Conservation (phyloP, 1,140 invertebrate species). For the Pomacea maculata region DNA sequence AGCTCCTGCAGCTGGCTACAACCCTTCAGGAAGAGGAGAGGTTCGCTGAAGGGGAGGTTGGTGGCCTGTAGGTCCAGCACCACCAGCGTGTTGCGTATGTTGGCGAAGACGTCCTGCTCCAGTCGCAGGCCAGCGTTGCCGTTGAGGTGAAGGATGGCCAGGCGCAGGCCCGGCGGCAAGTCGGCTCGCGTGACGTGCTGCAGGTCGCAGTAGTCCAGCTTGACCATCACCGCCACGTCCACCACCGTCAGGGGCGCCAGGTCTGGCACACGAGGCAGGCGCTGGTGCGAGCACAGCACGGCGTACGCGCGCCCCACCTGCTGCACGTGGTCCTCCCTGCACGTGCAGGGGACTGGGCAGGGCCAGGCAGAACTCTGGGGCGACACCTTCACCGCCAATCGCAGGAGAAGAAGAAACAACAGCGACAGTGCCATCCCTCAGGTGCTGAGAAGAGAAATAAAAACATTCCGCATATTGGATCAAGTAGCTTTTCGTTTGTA, state of each 20-base stretch:
- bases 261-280: conserved; percentile 6
- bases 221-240: conserved; percentile 16
- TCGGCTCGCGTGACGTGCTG: neutral
- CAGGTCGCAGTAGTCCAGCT: conserved; percentile 24
- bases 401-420: neutral
- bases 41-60: conserved; percentile 19
- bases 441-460: neutral
- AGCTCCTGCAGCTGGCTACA: conserved; percentile 18
- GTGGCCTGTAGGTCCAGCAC: conserved; percentile 16
- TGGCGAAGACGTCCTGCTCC: neutral
- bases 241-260: conserved; percentile 6
- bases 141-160: conserved; percentile 17
- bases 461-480: neutral
- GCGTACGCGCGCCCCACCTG: conserved; percentile 21
- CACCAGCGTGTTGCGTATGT: conserved; percentile 6
- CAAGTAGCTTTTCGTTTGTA: neutral
- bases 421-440: neutral
- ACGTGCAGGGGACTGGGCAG: conserved; percentile 13
- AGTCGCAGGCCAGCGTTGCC: conserved; percentile 10
- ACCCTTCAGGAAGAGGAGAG: neutral
- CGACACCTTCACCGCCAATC: neutral
- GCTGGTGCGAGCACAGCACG: conserved; percentile 19
- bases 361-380: conserved; percentile 12
- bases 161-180: conserved; percentile 3
- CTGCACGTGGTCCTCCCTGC: conserved; percentile 19